Evolutionary conservation across 2,888 invertebrate genomes (phyloP).

Genomic region (Harpalus rufipes): DNA sequence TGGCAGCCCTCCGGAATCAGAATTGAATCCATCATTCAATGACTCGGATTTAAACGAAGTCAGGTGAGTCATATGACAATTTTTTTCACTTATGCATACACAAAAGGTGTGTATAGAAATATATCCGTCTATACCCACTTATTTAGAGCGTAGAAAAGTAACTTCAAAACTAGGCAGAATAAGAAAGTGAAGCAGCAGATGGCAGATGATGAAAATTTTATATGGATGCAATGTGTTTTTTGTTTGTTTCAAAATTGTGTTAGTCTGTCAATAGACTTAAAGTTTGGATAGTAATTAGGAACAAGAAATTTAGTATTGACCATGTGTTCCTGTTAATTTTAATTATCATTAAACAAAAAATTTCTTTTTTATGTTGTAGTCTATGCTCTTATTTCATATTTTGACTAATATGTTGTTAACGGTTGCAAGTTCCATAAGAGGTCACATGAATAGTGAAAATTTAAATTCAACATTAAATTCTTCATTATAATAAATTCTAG

Average conservation of each 20-base stretch:
- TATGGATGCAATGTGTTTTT: neutral
- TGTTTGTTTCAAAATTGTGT: neutral
- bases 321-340: neutral
- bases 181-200: neutral
- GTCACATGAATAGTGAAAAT: no score
- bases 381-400: no score
- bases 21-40: neutral
- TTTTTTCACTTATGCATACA: no score
- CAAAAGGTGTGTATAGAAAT: no score
- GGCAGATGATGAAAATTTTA: neutral
- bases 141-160: constrained; percentile 43
- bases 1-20: constrained; percentile 73
- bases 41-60: constrained; percentile 51
- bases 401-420: no score
- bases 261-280: constrained; percentile 2
- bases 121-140: neutral
- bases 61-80: constrained; percentile 37
- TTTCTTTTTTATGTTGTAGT: no score
- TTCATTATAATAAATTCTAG: no score
- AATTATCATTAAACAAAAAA: no score
- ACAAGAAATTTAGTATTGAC: neutral
- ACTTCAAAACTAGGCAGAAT: neutral
- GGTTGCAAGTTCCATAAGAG: no score
- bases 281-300: neutral
- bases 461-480: no score